A percentile compares a stretch with the other conserved stretches of the same genome.
phyloP scores from a whole-genome alignment of 2,888 invertebrate species.

The Baronia brevicornis region DNA sequence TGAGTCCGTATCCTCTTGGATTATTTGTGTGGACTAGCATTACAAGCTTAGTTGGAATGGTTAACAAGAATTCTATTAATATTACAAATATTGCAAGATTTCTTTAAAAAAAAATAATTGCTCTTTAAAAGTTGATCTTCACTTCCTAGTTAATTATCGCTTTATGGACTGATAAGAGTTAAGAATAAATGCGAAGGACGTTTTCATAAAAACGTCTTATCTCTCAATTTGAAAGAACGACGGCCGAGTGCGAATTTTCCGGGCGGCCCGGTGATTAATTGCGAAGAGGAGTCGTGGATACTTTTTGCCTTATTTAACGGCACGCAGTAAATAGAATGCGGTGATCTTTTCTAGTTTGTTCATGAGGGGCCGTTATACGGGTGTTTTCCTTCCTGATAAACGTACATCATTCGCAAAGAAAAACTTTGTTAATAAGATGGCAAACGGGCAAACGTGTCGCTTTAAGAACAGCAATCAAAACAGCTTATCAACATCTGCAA shows the following conservation, averaged over 20 bases:
- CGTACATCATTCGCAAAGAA: slow-evolving; percentile 35
- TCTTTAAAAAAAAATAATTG: too few relatives aligned
- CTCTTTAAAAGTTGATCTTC: too few relatives aligned
- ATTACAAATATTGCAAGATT: too few relatives aligned
- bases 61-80: too few relatives aligned
- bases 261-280: slow-evolving; percentile 50
- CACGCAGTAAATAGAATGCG: slow-evolving; percentile 50
- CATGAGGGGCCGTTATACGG: slow-evolving; percentile 54
- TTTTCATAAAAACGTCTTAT: slow-evolving; percentile 10
- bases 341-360: slow-evolving; percentile 42
- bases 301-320: slow-evolving; percentile 60
- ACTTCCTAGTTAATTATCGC: too few relatives aligned
- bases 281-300: slow-evolving; percentile 34
- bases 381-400: slow-evolving; percentile 60
- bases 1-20: too few relatives aligned
- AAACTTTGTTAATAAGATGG: slow-evolving; percentile 15
- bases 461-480: slow-evolving; percentile 15
- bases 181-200: slow-evolving; percentile 13
- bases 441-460: slow-evolving; percentile 9
- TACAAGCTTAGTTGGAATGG: too few relatives aligned
- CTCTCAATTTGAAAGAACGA: slow-evolving; percentile 17
- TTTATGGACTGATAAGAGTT: slow-evolving; percentile 11
- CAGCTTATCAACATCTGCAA: not conserved
- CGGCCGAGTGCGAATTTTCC: slow-evolving; percentile 23
- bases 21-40: too few relatives aligned